Evolutionary conservation across 2,113 vertebrate species (phyloP).

Genomic region (Paraplagusia blochii): DNA sequence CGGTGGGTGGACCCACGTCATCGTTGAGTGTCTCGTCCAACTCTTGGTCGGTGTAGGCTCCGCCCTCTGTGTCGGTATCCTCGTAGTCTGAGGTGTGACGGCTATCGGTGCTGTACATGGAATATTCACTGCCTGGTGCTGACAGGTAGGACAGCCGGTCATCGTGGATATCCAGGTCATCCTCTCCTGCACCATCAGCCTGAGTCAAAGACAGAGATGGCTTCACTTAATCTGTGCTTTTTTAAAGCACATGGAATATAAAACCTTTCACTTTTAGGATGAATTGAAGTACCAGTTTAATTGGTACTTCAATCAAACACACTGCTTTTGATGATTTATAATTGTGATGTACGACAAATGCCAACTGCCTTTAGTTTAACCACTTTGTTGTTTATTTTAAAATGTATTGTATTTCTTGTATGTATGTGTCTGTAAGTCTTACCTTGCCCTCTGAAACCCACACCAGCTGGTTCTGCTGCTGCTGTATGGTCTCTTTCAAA

Average conservation of each 20-base stretch:
- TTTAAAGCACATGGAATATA: too few relatives aligned
- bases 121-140: conserved; percentile 97
- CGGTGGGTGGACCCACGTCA: conserved; percentile 87
- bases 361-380: too few relatives aligned
- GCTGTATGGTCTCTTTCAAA: conserved; percentile 91
- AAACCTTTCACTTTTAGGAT: too few relatives aligned
- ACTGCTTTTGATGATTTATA: too few relatives aligned
- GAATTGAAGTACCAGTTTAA: too few relatives aligned
- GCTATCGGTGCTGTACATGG: conserved; percentile 99
- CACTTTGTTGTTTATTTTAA: too few relatives aligned
- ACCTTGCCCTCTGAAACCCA: conserved; percentile 99
- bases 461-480: conserved; percentile 96
- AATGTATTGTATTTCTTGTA: too few relatives aligned
- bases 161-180: conserved; percentile 97
- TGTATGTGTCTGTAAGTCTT: conserved; percentile 43
- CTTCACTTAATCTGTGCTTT: neutral
- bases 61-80: conserved; percentile 99
- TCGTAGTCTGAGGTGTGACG: conserved; percentile 99
- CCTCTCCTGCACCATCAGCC: conserved; percentile 95
- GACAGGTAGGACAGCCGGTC: conserved; percentile 98
- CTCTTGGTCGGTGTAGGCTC: conserved; percentile 98
- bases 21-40: conserved; percentile 98
- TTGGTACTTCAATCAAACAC: too few relatives aligned
- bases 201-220: conserved; percentile 41
- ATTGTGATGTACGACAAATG: too few relatives aligned